A percentile compares a stretch with the other conserved stretches of the same genome.
These are phyloP conservation scores for Drosophila melanica DNA, from an alignment of 1,140 invertebrate genomes.

Conservation along the genomic window DNA sequence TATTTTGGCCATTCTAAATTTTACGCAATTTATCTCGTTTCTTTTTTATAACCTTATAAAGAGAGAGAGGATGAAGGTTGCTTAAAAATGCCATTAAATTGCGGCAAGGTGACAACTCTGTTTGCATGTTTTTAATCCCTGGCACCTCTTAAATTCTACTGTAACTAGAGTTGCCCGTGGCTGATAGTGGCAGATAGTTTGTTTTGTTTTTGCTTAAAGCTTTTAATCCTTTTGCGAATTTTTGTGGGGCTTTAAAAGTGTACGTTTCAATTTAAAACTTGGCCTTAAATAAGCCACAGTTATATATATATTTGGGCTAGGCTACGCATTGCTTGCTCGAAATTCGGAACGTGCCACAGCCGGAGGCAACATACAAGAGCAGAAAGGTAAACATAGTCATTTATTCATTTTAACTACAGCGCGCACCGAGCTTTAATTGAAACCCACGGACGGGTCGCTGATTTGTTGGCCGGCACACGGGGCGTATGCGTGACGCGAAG, in stretches of 20 bases:
- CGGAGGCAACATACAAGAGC: constrained; percentile 14
- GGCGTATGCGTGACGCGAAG: constrained; percentile 75
- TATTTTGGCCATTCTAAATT: constrained; percentile 39
- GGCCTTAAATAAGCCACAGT: constrained; percentile 60
- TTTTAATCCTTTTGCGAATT: constrained; percentile 65
- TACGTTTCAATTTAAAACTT: constrained; percentile 74
- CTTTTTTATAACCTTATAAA: neutral
- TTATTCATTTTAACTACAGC: constrained; percentile 63
- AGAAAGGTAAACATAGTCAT: constrained; percentile 58
- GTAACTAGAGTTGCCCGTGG: neutral
- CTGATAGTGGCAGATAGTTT: neutral
- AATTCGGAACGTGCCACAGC: constrained; percentile 38
- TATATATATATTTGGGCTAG: constrained; percentile 10
- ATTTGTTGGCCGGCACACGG: constrained; percentile 60
- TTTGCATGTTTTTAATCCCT: neutral
- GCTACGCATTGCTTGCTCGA: constrained; percentile 42
- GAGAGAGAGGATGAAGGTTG: neutral
- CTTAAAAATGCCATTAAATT: neutral
- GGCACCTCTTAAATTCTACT: neutral
- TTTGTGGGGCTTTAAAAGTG: constrained; percentile 31
- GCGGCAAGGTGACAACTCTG: neutral
- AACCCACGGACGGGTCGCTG: constrained; percentile 66
- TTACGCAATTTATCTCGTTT: neutral
- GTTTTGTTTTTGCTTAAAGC: constrained; percentile 19
- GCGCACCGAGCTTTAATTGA: constrained; percentile 64